Conservation (phyloP, 2,888 invertebrate genomes). For the Liodrosophila aerea region DNA sequence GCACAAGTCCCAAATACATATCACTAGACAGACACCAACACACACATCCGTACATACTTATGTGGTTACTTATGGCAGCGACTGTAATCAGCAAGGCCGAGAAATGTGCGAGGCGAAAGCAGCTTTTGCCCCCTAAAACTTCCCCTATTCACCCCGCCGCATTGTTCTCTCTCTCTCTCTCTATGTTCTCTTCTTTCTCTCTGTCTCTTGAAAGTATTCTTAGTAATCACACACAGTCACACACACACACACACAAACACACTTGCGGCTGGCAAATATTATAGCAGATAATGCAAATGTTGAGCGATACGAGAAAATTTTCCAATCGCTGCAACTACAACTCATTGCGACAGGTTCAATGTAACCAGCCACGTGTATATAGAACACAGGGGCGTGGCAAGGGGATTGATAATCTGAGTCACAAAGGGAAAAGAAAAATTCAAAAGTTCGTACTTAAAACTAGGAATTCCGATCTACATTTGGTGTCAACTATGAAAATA, state of each 20-base stretch:
- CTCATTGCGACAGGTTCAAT: slow-evolving; percentile 61
- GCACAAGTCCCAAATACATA: slow-evolving; percentile 29
- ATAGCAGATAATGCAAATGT: slow-evolving; percentile 62
- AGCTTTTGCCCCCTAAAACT: slow-evolving; percentile 21
- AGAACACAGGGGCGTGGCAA: slow-evolving; percentile 8
- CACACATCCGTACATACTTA: slow-evolving; percentile 22
- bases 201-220: slow-evolving; percentile 17
- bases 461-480: too few species aligned
- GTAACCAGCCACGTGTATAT: slow-evolving; percentile 56
- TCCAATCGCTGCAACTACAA: slow-evolving; percentile 51
- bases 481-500: too few species aligned
- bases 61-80: slow-evolving; percentile 14
- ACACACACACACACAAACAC: slow-evolving; percentile 8
- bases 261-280: slow-evolving; percentile 28
- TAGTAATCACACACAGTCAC: slow-evolving; percentile 26
- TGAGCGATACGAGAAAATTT: slow-evolving; percentile 61
- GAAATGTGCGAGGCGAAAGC: slow-evolving; percentile 42
- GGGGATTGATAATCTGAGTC: too few species aligned
- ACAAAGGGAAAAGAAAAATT: too few species aligned
- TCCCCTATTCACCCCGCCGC: slow-evolving; percentile 12
- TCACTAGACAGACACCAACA: slow-evolving; percentile 17
- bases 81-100: slow-evolving; percentile 71
- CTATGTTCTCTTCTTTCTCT: slow-evolving; percentile 1
- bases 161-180: background rate
- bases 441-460: too few species aligned